Conservation (phyloP, 2,113 vertebrate species). For the Herpetotheres cachinnans region DNA sequence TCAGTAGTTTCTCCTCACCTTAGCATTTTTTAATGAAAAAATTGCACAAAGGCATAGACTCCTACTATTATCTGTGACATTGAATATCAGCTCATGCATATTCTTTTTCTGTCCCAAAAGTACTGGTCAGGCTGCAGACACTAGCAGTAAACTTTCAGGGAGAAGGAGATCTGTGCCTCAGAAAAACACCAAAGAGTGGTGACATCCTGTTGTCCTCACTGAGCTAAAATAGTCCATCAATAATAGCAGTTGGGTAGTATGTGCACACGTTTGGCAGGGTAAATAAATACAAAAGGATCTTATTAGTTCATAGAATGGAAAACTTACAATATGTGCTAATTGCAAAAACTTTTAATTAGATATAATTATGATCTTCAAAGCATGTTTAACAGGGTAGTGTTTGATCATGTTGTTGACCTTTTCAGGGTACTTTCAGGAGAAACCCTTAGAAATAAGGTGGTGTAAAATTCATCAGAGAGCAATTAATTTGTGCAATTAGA, state of each 20-base stretch:
- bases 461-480: conserved; percentile 69
- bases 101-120: not conserved
- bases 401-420: conserved; percentile 70
- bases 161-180: not conserved
- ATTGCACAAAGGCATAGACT: not conserved
- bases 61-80: not conserved
- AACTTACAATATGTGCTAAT: conserved; percentile 59
- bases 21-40: not conserved
- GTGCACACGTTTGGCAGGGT: not conserved
- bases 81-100: not conserved
- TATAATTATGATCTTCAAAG: conserved; percentile 73
- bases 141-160: not conserved
- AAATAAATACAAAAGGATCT: conserved; percentile 42
- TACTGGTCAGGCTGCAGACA: not conserved
- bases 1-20: not conserved
- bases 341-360: conserved; percentile 68
- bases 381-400: conserved; percentile 53
- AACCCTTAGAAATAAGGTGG: conserved; percentile 55
- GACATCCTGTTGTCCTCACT: not conserved
- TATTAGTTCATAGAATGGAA: conserved; percentile 60
- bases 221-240: not conserved
- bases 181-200: not conserved
- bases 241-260: not conserved
- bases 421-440: conserved; percentile 41
- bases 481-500: conserved; percentile 70